Base-by-base conservation (phyloP, 1,140 invertebrate genomes). In the Euwallacea fornicatus region DNA sequence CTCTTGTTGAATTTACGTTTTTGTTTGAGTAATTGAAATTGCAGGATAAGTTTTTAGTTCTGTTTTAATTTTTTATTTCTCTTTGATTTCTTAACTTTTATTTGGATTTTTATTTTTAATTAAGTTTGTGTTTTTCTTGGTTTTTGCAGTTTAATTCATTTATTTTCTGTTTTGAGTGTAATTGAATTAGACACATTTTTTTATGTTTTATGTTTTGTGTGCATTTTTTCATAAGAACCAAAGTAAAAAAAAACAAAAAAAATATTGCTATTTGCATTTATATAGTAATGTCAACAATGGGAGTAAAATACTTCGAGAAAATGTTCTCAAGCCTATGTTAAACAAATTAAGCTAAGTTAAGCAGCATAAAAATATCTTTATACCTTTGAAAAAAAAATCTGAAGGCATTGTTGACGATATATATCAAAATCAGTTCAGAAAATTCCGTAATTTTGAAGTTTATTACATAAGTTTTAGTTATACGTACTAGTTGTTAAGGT, bases 1-100 rank as follows among this genome's bases (percentile, higher is more conserved):
- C 64, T 55, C 11, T 64, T 66, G 69, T 71, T 71, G 69, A 71
- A 43, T 71, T 71, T 71, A 8, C 21, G 69, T 71, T 71, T 71
- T 71, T 71, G 69, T 71, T 71, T 71, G 50, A 10, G n/a, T n/a
- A 66, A 71, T 16, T 63, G 53, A 66, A 71, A 62, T 9, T 71
- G 69, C 69, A 71, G 69, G 59, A 71, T 71, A 59, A 66, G 42
- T 56, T 55, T 9, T 71, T 55, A 66, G 11, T 33, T 63, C 58
- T 66, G 21, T 61, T 61, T 69, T 63, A 0, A 56, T 7, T 65
- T 71, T 66, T 7, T 13, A 54, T 71, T 66, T 56, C 9, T 44
- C 7, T 65, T 33, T 66, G 11, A 63, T 59, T 71, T 65, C 47
- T 61, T 61, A 50, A 42, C 44, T 71, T 66, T 66, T 41, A 16